Evolutionary conservation across 2,113 vertebrate genomes (phyloP), one percentile per base, ranked within the genome.

Genomic region (Marmota flaviventris): DNA sequence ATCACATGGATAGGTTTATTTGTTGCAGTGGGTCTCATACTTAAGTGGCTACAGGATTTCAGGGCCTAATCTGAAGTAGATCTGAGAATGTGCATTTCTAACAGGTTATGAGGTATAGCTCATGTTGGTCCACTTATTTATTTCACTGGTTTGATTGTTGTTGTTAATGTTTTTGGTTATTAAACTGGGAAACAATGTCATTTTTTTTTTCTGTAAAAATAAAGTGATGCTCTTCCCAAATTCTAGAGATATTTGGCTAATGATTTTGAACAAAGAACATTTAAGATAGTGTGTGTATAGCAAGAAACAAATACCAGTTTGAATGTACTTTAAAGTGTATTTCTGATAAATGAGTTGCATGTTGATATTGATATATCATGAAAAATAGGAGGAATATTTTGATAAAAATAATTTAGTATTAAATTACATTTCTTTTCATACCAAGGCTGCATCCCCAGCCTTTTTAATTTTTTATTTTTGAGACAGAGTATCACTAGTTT

Each of bases 261-360:
- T 90, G 29, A 89, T 96, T 95, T 93, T 58, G 73, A 81, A 69
- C 22, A 32, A 45, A 51, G 20, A 75, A 34, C 25, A 70, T 90
- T 93, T 77, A 96, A 81, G 65, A 89, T 51, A 81, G 24, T 77
- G 13, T 78, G 32, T 67, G 29, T 61, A 29, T 37, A 85, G 34
- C 70, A 93, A 69, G 56, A 87, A 90, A 58, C 42, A 72, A 67
- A 92, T 75, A 82, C 18, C 34, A 93, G 20, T 22, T 70, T 93
- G 84, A 70, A 91, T 72, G 25, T 4, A 88, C 24, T 53, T 95
- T 84, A 75, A 89, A 89, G 39, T 45, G 0, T 75, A 69, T 67
- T 94, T 94, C 42, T 90, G 39, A n/a, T 75, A 90, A 90, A 77
- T 73, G 18, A 86, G 24, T 94, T 78, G 67, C 58, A 78, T 95